Percentiles rank a stretch among this genome's conserved stretches.
Conservation (phyloP, 2,888 invertebrate genomes). For the Dicycla oo region DNA sequence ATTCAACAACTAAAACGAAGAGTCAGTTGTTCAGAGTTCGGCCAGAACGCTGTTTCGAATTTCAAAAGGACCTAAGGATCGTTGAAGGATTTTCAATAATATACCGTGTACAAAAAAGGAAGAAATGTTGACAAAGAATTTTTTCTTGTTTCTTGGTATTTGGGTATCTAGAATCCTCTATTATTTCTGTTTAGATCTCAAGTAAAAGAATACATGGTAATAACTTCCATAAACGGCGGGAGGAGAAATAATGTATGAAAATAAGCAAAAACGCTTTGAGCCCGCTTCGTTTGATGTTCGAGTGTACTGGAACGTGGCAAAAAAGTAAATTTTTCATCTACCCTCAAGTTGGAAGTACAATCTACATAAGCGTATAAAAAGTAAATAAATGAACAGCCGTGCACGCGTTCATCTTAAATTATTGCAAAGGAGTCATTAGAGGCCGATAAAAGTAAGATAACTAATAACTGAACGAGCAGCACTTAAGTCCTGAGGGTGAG, state of each 20-base stretch:
- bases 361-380: slow-evolving; percentile 79
- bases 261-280: slow-evolving; percentile 77
- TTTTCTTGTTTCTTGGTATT: not conserved
- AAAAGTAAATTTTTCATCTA: slow-evolving; percentile 65
- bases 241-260: slow-evolving; percentile 79
- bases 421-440: slow-evolving; percentile 81
- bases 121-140: not conserved
- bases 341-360: slow-evolving; percentile 71
- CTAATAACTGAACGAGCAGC: slow-evolving; percentile 82
- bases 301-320: slow-evolving; percentile 74
- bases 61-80: not conserved
- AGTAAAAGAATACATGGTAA: slow-evolving; percentile 73
- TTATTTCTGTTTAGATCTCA: slow-evolving; percentile 34
- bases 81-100: not conserved
- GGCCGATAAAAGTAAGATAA: slow-evolving; percentile 77
- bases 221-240: slow-evolving; percentile 75
- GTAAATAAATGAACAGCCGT: slow-evolving; percentile 75
- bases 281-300: slow-evolving; percentile 81
- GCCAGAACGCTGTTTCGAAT: not conserved
- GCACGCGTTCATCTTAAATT: slow-evolving; percentile 77
- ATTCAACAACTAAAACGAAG: slow-evolving; percentile 23
- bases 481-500: slow-evolving; percentile 78
- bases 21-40: slow-evolving; percentile 9
- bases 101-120: not conserved
- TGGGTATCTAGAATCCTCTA: not conserved